Evolutionary conservation across 2,797 vertebrate species (phyloP), one percentile per base, ranked within the genome.

Genomic region (Enteromius afrohamiltoni): DNA sequence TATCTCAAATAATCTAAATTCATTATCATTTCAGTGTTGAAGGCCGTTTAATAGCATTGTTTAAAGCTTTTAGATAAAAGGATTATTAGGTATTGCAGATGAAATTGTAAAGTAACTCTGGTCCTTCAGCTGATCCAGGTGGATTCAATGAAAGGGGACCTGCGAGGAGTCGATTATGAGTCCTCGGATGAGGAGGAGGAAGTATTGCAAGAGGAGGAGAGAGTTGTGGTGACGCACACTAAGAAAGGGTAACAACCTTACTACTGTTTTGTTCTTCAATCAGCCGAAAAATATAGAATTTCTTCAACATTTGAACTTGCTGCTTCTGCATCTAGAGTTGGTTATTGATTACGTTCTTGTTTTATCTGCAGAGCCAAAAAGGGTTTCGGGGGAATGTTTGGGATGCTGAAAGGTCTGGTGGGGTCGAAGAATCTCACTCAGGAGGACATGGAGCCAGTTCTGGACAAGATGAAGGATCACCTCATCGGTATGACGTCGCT

Each of bases 401-500:
- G 98, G 79, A 98, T 99, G 97, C 94, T 99, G 89, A 99, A 97
- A 90, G 97, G 98, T 51, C 94, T 99, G 80, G 98, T 99, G 90
- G 97, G 98, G 71, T 98, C 97, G 60, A 99, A 99, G 94, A 99
- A 95, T 88, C 92, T 99, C 88, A 95, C 92, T 5, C 91, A 90
- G n/a, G 95, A 95, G 42, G 97, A 99, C 93, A 98, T 99, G 98
- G 97, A 97, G 55, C 94, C 98, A 0, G 96, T 98, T 8, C 92
- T 99, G 91, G 98, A 99, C 82, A 99, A 98, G 93, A 98, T 99
- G 98, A 98, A 90, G 86, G 98, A 99, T 88, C 98, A 99, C 88
- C 94, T 99, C 87, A 99, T 99, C 0, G 93, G 98, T 99, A 93
- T 0, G 90, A 73, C 2, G 11, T 11, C 8, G 0, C 4, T 29